These are phyloP conservation scores for Rhyzopertha dominica DNA, from an alignment of 1,140 invertebrate species.

Conservation along the genomic window DNA sequence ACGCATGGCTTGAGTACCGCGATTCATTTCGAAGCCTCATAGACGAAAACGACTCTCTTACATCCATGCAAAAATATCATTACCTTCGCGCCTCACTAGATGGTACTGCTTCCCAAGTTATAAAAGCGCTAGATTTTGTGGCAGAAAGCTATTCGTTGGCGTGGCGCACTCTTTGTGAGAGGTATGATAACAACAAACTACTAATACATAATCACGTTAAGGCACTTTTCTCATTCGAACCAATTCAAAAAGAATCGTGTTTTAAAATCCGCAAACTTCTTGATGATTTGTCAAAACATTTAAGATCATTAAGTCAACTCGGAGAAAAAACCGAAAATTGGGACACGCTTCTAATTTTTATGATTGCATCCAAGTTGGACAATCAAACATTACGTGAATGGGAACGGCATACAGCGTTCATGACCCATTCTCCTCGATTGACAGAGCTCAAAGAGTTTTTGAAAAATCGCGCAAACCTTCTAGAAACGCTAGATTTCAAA, in stretches of 20 bases:
- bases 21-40: no score
- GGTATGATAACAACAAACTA: no score
- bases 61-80: no score
- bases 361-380: constrained; percentile 3
- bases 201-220: no score
- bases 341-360: constrained; percentile 9
- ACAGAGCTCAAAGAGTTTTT: constrained; percentile 11
- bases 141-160: no score
- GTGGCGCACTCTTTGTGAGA: no score
- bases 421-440: neutral
- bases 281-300: constrained; percentile 8
- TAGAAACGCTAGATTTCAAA: constrained; percentile 11
- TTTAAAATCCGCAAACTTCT: neutral
- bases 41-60: no score
- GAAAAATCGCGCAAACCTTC: constrained; percentile 1
- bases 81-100: no score
- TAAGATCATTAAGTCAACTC: constrained; percentile 3
- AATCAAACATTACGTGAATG: neutral
- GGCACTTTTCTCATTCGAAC: no score
- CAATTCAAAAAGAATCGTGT: constrained; percentile 20
- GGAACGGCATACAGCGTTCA: constrained; percentile 1
- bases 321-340: constrained; percentile 4
- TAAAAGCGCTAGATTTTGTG: no score
- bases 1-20: no score
- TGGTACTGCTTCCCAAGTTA: no score